phyloP scores from a whole-genome alignment of 2,888 invertebrate genomes.

The Epirrhoe alternata region DNA sequence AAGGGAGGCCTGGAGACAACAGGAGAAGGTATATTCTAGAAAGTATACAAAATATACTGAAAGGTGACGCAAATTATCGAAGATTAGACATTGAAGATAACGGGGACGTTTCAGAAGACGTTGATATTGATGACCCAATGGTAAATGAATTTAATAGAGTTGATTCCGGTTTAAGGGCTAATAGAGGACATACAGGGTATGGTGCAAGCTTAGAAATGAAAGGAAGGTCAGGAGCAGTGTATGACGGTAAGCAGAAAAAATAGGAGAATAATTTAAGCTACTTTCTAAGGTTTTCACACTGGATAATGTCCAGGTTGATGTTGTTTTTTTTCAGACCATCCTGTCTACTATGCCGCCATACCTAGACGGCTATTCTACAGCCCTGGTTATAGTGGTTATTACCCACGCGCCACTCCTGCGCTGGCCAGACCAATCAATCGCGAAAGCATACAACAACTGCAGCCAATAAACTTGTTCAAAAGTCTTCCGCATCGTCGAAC shows the following conservation, averaged over 20 bases:
- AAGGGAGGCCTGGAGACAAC: neutral
- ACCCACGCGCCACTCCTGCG: neutral
- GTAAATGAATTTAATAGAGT: constrained; percentile 4
- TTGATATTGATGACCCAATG: constrained; percentile 13
- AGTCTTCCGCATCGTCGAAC: neutral
- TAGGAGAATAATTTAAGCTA: too few relatives aligned
- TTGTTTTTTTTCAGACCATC: neutral
- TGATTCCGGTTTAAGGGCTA: neutral
- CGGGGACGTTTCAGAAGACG: neutral
- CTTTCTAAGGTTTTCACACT: too few relatives aligned
- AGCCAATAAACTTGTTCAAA: neutral
- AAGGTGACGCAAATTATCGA: neutral
- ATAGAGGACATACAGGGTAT: neutral
- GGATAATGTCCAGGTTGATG: neutral
- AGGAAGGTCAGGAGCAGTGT: constrained; percentile 11
- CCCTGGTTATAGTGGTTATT: constrained; percentile 6
- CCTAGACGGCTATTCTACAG: neutral
- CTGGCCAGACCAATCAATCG: neutral
- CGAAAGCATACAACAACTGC: neutral
- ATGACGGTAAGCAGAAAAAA: neutral
- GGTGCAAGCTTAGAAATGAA: constrained; percentile 10
- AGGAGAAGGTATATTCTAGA: neutral
- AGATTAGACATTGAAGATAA: constrained; percentile 16
- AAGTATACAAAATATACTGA: neutral
- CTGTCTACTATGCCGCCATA: too few relatives aligned